These are phyloP conservation scores for Odontophorus gujanensis DNA, from an alignment of 2,113 vertebrate genomes.

Conservation along the genomic window DNA sequence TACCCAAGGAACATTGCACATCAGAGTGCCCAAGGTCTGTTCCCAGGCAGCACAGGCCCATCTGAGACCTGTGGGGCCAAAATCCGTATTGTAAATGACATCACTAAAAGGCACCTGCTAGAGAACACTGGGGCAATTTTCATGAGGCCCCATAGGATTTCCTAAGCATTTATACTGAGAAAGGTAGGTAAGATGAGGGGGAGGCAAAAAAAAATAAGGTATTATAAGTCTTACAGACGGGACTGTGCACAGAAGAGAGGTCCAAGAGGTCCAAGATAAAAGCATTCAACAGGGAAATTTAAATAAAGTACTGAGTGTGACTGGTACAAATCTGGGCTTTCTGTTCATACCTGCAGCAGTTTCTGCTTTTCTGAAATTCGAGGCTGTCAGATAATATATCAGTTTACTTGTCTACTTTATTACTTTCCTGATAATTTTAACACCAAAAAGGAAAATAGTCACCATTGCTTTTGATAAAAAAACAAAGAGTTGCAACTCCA, in stretches of 20 bases:
- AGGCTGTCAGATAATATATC: neutral
- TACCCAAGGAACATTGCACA: neutral
- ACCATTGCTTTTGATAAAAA: neutral
- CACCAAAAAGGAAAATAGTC: neutral
- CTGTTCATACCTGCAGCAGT: neutral
- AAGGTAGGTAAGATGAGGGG: neutral
- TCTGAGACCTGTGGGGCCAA: neutral
- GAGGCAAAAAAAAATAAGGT: neutral
- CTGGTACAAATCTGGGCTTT: neutral
- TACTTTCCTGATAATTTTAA: constrained; percentile 3
- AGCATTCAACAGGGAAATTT: neutral
- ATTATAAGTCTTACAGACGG: neutral
- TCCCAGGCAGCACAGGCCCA: neutral
- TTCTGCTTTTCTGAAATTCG: neutral
- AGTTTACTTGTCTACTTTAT: neutral
- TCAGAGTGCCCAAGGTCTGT: fast-evolving
- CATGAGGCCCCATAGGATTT: neutral
- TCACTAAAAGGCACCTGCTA: neutral
- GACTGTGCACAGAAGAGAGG: neutral
- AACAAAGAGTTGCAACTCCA: neutral
- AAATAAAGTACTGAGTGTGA: neutral
- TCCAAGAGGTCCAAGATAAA: neutral
- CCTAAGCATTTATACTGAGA: neutral
- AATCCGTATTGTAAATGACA: neutral
- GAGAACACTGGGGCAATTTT: neutral